Conservation (phyloP, 2,113 vertebrate species). For the Spea multiplicata region DNA sequence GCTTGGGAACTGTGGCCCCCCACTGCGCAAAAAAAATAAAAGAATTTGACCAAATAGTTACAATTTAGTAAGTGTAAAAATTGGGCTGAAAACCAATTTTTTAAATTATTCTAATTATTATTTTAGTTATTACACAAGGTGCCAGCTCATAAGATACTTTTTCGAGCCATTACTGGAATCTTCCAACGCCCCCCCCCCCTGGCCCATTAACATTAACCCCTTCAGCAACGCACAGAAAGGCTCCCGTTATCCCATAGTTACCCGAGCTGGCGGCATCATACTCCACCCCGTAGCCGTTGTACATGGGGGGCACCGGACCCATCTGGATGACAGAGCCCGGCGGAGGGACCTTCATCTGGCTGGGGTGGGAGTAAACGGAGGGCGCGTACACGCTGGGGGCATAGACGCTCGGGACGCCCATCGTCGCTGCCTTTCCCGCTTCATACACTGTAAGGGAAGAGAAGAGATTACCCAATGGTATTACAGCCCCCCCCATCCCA, state of each 20-base stretch:
- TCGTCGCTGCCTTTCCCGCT: slow-evolving; percentile 86
- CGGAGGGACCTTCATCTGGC: slow-evolving; percentile 55
- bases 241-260: slow-evolving; percentile 45
- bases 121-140: no score
- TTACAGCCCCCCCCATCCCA: no score
- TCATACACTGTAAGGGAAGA: slow-evolving; percentile 72
- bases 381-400: slow-evolving; percentile 68
- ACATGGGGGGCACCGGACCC: slow-evolving; percentile 65
- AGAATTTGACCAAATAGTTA: background rate
- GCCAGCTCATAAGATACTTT: no score
- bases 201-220: no score
- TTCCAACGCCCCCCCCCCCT: no score
- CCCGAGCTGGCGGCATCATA: slow-evolving; percentile 80
- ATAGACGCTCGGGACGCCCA: slow-evolving; percentile 70
- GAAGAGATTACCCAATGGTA: background rate
- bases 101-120: no score
- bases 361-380: slow-evolving; percentile 73
- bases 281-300: slow-evolving; percentile 70
- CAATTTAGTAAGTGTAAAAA: no score
- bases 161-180: no score
- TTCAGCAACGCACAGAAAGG: background rate
- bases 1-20: slow-evolving; percentile 79
- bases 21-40: slow-evolving; percentile 59
- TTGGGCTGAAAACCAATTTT: no score
- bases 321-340: slow-evolving; percentile 60